Base-by-base conservation (phyloP, 1,140 invertebrate genomes). In the Kradibia gibbosae region DNA sequence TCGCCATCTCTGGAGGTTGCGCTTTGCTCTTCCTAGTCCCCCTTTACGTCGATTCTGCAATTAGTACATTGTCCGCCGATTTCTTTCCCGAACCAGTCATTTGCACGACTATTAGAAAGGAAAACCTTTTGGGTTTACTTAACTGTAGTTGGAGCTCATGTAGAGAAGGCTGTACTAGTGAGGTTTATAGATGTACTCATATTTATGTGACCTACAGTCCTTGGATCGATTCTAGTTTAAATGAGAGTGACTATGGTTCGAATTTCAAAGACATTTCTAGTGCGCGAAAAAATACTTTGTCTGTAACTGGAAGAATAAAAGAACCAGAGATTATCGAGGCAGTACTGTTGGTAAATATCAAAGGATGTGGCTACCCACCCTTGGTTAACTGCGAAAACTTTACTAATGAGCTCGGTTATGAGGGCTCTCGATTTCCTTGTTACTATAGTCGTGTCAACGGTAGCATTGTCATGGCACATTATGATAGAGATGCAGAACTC, bases 321-420 rank as follows among this genome's bases (percentile, higher is more conserved):
- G 73, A 86, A 71, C 78, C 86, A 22, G 87, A 86, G 55, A 85
- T 88, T 57, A 92, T 93, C 75, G 94, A 95, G 85, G 95, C 94
- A 22, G 93, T 95, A 28, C 92, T 96, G 10, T 90, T 95, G 78
- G 94, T 96, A 75, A 96, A 96, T 90, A 95, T 96, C 87, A 96
- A 96, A 89, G 96, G 96, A 8, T 97, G 96, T 89, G 96, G 96
- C n/a, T 97, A 97, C 89, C 96, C 96, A 67, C 96, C 96, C 28
- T 92, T 91, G 34, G 95, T 97, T n/a, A 93, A 95, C 85, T 98
- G 96, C 90, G 93, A 94, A 84, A 96, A 96, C 85, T 97, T 97
- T 88, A 96, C 95, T 53, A 92, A 93, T 42, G 93, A 92, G 81
- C 96, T 95, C 86, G 96, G 96, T 74, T 92, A 93, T 84, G 94